Base-by-base conservation (phyloP, 1,140 invertebrate genomes). In the Bombus picipes region DNA sequence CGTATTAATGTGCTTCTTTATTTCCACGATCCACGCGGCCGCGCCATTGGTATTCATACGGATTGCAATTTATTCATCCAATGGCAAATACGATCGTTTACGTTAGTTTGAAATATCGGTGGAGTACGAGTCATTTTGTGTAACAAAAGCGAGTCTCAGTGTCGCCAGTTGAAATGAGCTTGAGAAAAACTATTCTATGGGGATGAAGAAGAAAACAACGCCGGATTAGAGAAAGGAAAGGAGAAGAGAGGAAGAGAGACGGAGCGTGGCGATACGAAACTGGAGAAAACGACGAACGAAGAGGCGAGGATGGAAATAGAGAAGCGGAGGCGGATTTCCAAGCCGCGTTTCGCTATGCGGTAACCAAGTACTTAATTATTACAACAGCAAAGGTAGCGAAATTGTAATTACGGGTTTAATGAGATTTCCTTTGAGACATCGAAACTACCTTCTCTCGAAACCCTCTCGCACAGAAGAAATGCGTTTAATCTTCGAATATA, bases 361-460 rank as follows among this genome's bases (percentile, higher is more conserved):
- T 10, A 71, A 12, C 34, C 57, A 81, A 74, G 72, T 68, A 76
- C 59, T 83, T 73, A 70, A 78, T 83, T 77, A 84, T 68, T 53
- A 32, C 71, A 65, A 43, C 34, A 43, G 62, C 47, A 57, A 25
- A 41, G 65, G 53, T n/a, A 57, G 34, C 15, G 73, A 78, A 77
- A 72, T 87, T 77, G 74, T 78, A 84, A 87, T 87, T 87, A 84
- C 73, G 57, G 28, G 53, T 78, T 83, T 87, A 87, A 87, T 81
- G 85, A 84, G 81, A 87, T 83, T 84, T 86, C 6, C 73, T 78
- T 77, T 59, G 28, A 43, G 73, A 4, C 43, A 53, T 78, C 74
- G 81, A 62, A 47, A 28, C 10, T 25, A 3, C 34, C 43, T 57
- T 39, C 28, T 6, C 13, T 12, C 5, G 59, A n/a, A 62, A 62